A percentile compares a stretch with the other conserved stretches of the same genome.
Conservation (phyloP, 2,113 vertebrate genomes). For the Boleophthalmus pectinirostris region DNA sequence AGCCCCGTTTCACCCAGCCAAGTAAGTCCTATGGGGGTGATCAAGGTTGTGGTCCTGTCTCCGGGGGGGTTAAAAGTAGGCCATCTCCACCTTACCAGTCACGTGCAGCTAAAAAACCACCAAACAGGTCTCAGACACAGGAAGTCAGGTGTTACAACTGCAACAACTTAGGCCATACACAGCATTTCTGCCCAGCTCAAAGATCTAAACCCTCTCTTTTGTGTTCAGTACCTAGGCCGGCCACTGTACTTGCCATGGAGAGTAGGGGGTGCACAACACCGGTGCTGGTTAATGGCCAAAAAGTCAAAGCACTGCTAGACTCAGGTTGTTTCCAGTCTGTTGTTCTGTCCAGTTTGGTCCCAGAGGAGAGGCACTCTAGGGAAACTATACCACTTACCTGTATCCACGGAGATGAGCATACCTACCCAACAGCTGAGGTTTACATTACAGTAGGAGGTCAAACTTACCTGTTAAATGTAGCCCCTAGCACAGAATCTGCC, state of each 20-base stretch:
- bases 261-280: background rate
- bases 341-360: background rate
- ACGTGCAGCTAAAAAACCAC: too few species aligned
- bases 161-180: background rate
- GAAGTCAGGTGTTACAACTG: slow-evolving; percentile 1
- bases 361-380: background rate
- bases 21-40: background rate
- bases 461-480: background rate
- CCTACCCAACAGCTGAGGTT: background rate
- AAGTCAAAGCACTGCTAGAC: background rate
- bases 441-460: background rate
- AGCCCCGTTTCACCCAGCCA: background rate
- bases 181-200: background rate
- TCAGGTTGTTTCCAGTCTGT: slow-evolving; percentile 3
- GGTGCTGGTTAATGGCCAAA: background rate
- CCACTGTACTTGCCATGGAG: background rate
- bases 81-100: too few species aligned
- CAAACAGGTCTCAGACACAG: too few species aligned
- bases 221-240: background rate
- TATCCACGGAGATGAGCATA: background rate
- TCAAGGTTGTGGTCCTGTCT: background rate
- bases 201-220: background rate
- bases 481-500: background rate
- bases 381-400: background rate
- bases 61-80: too few species aligned